Conservation (phyloP, 2,797 vertebrate species). For the Arctocebus calabarensis region DNA sequence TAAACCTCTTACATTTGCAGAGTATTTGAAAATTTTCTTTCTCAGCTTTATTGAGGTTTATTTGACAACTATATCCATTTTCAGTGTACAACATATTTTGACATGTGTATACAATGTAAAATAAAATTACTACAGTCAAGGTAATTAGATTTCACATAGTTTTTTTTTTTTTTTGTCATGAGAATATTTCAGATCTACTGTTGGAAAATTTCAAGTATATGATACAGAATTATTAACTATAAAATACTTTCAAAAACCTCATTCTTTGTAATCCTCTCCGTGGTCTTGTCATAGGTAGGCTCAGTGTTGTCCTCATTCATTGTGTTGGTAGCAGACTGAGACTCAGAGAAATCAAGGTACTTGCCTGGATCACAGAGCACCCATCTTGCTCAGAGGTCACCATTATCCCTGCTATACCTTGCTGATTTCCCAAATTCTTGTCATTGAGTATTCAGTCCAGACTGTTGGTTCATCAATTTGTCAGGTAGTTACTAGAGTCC, state of each 20-base stretch:
- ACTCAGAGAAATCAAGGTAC: neutral
- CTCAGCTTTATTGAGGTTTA: neutral
- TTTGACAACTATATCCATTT: neutral
- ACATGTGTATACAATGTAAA: neutral
- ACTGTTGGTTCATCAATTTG: neutral
- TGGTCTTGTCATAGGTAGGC: neutral
- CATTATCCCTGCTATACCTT: neutral
- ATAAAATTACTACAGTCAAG: neutral
- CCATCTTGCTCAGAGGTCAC: neutral
- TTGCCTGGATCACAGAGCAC: neutral
- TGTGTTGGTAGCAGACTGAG: neutral
- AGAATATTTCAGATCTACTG: neutral
- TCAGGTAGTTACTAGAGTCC: neutral
- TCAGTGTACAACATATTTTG: neutral
- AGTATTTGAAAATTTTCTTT: neutral
- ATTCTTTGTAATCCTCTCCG: neutral
- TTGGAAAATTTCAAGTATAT: neutral
- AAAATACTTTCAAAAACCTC: neutral
- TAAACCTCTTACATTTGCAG: slow-evolving; percentile 8
- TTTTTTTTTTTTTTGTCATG: neutral
- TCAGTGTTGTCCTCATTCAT: neutral
- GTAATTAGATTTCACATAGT: neutral
- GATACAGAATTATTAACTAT: neutral
- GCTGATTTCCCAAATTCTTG: neutral
- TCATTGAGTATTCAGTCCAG: neutral